Evolutionary conservation across 2,797 vertebrate genomes (phyloP).

Genomic region (Lepidocolaptes lacrymiger): DNA sequence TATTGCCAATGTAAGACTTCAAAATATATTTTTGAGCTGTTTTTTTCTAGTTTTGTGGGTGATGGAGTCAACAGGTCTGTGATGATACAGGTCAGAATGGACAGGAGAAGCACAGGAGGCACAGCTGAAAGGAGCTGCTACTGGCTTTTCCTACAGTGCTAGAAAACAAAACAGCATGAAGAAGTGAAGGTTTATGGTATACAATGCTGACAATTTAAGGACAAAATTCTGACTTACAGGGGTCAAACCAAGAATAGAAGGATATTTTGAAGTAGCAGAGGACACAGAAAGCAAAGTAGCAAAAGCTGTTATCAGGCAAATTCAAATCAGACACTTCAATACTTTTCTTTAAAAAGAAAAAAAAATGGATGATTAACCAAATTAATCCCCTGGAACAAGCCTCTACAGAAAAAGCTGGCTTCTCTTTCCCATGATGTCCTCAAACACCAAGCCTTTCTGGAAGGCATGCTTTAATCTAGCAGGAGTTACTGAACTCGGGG

Average conservation of each 20-base stretch:
- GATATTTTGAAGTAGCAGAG: not conserved
- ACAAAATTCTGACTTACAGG: not conserved
- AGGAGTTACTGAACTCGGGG: not conserved
- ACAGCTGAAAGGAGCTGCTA: not conserved
- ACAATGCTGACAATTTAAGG: not conserved
- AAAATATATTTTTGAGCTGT: not conserved
- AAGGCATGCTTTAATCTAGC: constrained; percentile 39
- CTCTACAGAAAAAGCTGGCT: not conserved
- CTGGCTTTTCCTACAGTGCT: not conserved
- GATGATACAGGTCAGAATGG: not conserved
- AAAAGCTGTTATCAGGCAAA: not conserved
- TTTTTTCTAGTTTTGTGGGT: not conserved
- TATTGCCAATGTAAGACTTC: not conserved
- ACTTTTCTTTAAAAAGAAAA: not conserved
- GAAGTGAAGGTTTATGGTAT: not conserved
- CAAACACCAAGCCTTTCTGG: constrained; percentile 46
- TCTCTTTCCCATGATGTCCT: not conserved
- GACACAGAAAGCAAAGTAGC: not conserved
- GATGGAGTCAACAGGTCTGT: not conserved
- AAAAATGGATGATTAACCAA: not conserved
- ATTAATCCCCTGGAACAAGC: constrained; percentile 41
- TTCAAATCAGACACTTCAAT: constrained; percentile 6
- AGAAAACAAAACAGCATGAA: not conserved
- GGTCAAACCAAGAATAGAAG: not conserved
- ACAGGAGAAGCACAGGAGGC: not conserved